phyloP scores from a whole-genome alignment of 2,888 invertebrate genomes.

The Pinctada fucata region DNA sequence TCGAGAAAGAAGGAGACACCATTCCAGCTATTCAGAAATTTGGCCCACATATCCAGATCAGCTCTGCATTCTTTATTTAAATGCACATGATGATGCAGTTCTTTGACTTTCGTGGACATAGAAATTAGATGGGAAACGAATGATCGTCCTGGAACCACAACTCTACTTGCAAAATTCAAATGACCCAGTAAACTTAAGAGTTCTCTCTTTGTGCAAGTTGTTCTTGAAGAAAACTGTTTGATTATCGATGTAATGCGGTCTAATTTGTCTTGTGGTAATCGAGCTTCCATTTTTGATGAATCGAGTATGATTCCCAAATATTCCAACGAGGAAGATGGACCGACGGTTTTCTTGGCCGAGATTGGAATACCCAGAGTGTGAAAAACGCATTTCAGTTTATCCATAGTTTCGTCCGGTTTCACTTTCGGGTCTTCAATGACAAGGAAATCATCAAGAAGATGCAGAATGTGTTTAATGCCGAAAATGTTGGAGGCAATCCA shows the following conservation, averaged over 20 bases:
- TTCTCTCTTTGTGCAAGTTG: constrained; percentile 32
- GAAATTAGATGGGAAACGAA: constrained; percentile 33
- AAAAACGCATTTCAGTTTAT: constrained; percentile 25
- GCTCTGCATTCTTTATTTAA: background rate
- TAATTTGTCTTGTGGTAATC: background rate
- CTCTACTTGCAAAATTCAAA: constrained; percentile 1
- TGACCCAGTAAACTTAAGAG: constrained; percentile 28
- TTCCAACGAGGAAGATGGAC: constrained; percentile 19
- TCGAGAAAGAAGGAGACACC: constrained; percentile 29
- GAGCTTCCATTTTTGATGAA: constrained; percentile 28
- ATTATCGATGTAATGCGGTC: constrained; percentile 29
- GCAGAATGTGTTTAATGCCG: constrained; percentile 15
- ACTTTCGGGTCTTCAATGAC: background rate
- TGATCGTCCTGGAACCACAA: constrained; percentile 32
- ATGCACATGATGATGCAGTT: constrained; percentile 13
- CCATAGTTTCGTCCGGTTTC: constrained; percentile 16
- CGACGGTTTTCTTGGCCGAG: constrained; percentile 25
- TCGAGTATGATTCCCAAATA: constrained; percentile 34
- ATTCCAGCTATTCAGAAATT: constrained; percentile 30
- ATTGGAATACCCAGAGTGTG: constrained; percentile 15
- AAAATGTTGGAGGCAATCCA: constrained; percentile 31
- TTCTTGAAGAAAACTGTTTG: constrained; percentile 14
- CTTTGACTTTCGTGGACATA: constrained; percentile 24
- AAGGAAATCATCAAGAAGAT: constrained; percentile 34
- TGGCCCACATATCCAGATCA: constrained; percentile 20